Percentiles rank a stretch among this genome's conserved stretches.
Conservation (phyloP, 2,888 invertebrate genomes). For the Drosophila pullipes region DNA sequence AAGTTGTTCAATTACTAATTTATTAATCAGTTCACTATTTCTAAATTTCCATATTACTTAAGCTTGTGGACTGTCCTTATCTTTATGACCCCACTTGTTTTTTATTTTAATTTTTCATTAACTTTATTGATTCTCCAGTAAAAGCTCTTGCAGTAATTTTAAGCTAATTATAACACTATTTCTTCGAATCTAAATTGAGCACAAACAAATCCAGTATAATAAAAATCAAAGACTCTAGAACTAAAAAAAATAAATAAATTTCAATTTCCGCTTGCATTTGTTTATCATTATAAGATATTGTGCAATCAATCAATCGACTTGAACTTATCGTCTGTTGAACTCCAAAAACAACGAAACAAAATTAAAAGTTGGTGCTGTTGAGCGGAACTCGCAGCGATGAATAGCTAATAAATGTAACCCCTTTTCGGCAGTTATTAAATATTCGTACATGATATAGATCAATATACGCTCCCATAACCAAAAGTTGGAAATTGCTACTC, state of each 20-base stretch:
- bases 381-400: not conserved
- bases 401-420: not conserved
- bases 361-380: not conserved
- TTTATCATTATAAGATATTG: not conserved
- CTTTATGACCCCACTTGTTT: constrained; percentile 8
- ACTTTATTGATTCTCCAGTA: not conserved
- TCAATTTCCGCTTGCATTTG: not conserved
- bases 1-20: not conserved
- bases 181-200: not conserved
- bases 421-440: not conserved
- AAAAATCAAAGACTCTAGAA: constrained; percentile 25
- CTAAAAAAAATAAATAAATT: not conserved
- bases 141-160: constrained; percentile 9
- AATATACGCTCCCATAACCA: not conserved
- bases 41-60: not conserved
- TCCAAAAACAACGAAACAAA: not conserved
- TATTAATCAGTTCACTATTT: not conserved
- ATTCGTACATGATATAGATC: not conserved
- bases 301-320: constrained; percentile 1
- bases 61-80: not conserved
- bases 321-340: constrained; percentile 38
- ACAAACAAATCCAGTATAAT: constrained; percentile 17
- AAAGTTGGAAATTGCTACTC: not conserved
- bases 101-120: not conserved
- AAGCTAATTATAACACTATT: constrained; percentile 20